These are phyloP conservation scores for Rhinella marina DNA, from an alignment of 2,797 vertebrate species.

Conservation along the genomic window DNA sequence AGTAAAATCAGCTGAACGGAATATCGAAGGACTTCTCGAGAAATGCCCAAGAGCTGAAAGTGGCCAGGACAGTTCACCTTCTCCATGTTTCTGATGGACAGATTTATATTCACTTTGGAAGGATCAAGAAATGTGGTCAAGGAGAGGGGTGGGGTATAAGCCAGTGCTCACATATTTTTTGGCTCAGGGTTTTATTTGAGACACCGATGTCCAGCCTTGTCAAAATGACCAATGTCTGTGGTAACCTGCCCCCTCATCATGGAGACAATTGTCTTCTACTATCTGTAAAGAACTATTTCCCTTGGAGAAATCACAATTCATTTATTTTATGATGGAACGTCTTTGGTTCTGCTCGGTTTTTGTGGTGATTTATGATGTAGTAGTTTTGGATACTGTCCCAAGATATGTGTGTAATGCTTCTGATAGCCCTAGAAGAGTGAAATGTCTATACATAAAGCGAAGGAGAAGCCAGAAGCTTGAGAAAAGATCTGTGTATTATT, in stretches of 20 bases:
- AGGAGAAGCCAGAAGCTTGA: background rate
- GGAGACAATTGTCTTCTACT: background rate
- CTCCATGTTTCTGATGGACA: no score
- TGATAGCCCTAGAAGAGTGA: background rate
- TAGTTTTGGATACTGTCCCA: conserved; percentile 12
- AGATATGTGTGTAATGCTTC: conserved; percentile 16
- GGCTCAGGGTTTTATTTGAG: background rate
- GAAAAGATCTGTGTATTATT: background rate
- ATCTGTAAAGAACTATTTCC: background rate
- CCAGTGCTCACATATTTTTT: background rate
- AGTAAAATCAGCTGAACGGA: background rate
- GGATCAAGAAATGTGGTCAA: background rate
- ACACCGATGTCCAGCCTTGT: background rate
- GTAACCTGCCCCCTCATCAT: background rate
- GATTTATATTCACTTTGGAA: background rate
- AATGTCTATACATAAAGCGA: background rate
- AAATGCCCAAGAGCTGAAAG: no score
- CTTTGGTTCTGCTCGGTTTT: background rate
- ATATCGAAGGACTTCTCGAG: no score
- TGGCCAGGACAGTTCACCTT: no score
- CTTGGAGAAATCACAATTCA: background rate
- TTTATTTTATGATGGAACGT: background rate
- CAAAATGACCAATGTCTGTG: background rate
- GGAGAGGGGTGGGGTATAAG: background rate
- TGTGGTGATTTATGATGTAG: conserved; percentile 13